Evolutionary conservation across 37 sponge, comb jelly and placozoan species (phyloP), one percentile per base, ranked within the genome.

Genomic region (Dysidea cf. avara): DNA sequence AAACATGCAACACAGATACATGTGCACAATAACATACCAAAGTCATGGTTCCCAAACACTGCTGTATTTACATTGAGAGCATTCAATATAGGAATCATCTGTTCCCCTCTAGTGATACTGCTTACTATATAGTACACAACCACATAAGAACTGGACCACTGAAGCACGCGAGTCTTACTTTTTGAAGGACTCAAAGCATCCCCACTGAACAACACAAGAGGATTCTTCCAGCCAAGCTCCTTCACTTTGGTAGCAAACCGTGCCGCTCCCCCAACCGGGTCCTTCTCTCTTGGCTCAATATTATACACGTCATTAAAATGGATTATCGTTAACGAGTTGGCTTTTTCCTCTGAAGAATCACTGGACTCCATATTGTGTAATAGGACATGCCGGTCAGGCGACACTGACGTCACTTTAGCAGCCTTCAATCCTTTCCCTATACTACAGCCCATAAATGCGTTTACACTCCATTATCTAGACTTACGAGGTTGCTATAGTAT

Each of bases 281-380:
- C 92, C 59, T 76, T 88, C 29, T 69, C 75, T 46, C 76, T 61
- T 63, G 66, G 81, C 68, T 83, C 83, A 43, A 92, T 61, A 46
- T 86, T 79, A 72, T 92, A 92, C 28, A 86, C 92, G 69, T 92
- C 92, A 50, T 92, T 92, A 77, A 92, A 92, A 69, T 92, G 92
- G n/a, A 92, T 25, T 22, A 92, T 75, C 7, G 71, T 79, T 64
- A 87, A 47, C n/a, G 34, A 25, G 54, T 39, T 50, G 37, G 52
- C 78, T 26, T 72, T 72, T 14, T 17, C 18, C 6, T 22, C 7
- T 7, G 31, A 14, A 11, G n/a, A 61, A 9, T 43, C 9, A n/a
- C n/a, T n/a, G n/a, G n/a, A n/a, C 36, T 6, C 35, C 40, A 32
- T 65, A 7, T 65, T 65, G 4, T 24, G 35, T 11, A 31, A 43